Evolutionary conservation across 2,888 invertebrate genomes (phyloP).

Genomic region (Stomorhina lunata): DNA sequence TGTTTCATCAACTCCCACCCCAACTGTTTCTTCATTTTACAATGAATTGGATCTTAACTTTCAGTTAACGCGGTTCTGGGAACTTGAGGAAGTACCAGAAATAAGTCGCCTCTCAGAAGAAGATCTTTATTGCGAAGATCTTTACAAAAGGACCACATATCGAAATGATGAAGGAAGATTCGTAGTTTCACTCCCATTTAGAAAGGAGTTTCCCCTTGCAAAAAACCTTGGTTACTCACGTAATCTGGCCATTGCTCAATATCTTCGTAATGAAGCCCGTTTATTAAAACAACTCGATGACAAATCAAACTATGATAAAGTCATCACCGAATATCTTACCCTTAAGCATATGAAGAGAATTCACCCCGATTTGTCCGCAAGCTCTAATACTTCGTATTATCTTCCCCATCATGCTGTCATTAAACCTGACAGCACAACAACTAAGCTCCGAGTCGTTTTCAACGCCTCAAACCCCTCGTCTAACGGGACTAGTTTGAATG

Average conservation of each 20-base stretch:
- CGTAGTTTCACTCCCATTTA: constrained; percentile 14
- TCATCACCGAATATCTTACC: neutral
- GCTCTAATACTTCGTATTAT: neutral
- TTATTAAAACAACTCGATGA: neutral
- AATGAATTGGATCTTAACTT: too few relatives aligned
- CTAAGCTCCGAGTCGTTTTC: constrained; percentile 11
- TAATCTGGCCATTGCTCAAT: neutral
- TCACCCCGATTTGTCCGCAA: neutral
- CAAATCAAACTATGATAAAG: constrained; percentile 15
- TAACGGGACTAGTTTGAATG: neutral
- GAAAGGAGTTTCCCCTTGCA: neutral
- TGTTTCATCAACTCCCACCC: too few relatives aligned
- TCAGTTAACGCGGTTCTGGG: too few relatives aligned
- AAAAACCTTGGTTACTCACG: neutral
- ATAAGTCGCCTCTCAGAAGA: too few relatives aligned
- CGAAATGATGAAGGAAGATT: neutral
- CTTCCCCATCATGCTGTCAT: constrained; percentile 14
- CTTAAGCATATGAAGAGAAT: neutral
- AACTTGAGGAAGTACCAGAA: too few relatives aligned
- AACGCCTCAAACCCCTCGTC: constrained; percentile 7
- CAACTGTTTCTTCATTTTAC: too few relatives aligned
- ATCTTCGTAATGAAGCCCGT: neutral
- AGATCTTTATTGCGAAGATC: neutral
- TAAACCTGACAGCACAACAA: neutral
- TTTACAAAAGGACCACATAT: neutral